Base-by-base conservation (phyloP, 2,888 invertebrate species). In the Myathropa florea region DNA sequence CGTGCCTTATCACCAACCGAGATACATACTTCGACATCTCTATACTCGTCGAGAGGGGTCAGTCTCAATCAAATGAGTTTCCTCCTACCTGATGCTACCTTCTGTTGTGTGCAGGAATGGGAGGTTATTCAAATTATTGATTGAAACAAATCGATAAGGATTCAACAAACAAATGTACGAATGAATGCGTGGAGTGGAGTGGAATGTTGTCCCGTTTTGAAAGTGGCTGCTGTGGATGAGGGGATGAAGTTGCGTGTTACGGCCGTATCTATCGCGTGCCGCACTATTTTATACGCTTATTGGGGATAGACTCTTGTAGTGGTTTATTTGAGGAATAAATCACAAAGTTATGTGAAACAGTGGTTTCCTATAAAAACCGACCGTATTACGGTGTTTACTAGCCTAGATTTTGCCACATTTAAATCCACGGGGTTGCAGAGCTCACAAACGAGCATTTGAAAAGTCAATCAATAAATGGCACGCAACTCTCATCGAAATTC, bases 81-180 rank as follows among this genome's bases (percentile, higher is more conserved):
- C 18, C 55, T 46, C 61, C 68, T 77, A 70, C 68, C 68, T 77
- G 68, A 14, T 70, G 63, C 63, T 39, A 65, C 46, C 75, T 65
- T 59, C 46, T 65, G 57, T 67, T 30, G 18, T 26, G 9, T 60
- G 18, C 6, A 24, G 30, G 23, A 65, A 18, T 1, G 46, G 14
- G 30, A 21, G 33, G 23, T 46, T 46, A 60, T 33, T 67, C 67
- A 33, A 67, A 67, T 67, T 67, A 67, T 76, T 60, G 65, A 60
- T 46, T 67, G 46, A 67, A 59, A 67, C 60, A 33, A 67, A 67
- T 67, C 59, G 63, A 73, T 73, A 33, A 39, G 28, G 60, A 61
- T 60, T 7, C 46, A n/a, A n/a, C n/a, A n/a, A n/a, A n/a, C n/a
- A n/a, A n/a, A n/a, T n/a, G n/a, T n/a, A n/a, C n/a, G 30, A 30